Conservation (phyloP, 2,797 vertebrate species). For the Epinephelus coioides region DNA sequence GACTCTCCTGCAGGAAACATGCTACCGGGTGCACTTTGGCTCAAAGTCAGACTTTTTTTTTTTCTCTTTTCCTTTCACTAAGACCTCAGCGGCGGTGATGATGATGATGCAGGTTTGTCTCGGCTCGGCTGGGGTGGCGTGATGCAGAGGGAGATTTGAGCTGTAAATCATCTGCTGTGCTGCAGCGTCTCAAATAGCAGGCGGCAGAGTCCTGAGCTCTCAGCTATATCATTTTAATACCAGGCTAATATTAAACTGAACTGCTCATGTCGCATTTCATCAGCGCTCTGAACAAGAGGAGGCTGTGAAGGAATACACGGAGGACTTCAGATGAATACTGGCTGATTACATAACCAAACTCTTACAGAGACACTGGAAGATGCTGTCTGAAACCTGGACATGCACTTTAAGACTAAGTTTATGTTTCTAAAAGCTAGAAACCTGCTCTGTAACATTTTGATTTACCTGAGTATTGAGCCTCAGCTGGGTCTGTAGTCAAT, state of each 20-base stretch:
- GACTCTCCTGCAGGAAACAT: constrained; percentile 9
- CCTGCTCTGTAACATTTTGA: too few species aligned
- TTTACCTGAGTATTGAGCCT: not conserved
- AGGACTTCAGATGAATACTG: not conserved
- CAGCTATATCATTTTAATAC: constrained; percentile 4
- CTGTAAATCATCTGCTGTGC: constrained; percentile 34
- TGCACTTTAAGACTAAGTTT: too few species aligned
- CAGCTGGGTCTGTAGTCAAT: not conserved
- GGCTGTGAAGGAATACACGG: not conserved
- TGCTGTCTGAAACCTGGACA: not conserved
- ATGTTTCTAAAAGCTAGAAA: not conserved
- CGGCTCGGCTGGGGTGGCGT: not conserved
- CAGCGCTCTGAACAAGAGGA: constrained; percentile 10
- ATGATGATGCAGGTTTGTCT: not conserved
- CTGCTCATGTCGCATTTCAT: not conserved
- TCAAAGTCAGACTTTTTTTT: not conserved
- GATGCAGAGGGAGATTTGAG: constrained; percentile 26
- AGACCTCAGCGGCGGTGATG: not conserved
- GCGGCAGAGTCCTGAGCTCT: not conserved
- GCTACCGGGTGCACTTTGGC: not conserved
- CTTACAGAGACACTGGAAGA: not conserved
- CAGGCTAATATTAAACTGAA: constrained; percentile 29
- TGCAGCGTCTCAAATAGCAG: constrained; percentile 21
- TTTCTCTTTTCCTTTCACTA: not conserved
- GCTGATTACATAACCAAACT: constrained; percentile 11